Base-by-base conservation (phyloP, 2,888 invertebrate genomes). In the Autographa pulchrina region DNA sequence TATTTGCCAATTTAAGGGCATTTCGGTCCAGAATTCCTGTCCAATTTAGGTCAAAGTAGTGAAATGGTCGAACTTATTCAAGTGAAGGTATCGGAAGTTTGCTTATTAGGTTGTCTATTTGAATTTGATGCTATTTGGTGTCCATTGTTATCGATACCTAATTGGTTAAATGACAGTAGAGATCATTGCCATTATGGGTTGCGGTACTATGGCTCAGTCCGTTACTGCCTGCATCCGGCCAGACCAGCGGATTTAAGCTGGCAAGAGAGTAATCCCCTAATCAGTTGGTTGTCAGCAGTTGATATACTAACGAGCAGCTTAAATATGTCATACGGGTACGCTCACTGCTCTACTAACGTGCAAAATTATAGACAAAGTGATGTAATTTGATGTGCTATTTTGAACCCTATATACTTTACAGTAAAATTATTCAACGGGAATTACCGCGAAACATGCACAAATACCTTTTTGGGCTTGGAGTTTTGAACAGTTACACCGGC, bases 1-100 rank as follows among this genome's bases (percentile, higher is more conserved):
- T 81, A 75, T 85, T 83, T 74, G 73, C 41, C 64, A 77, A 79
- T 77, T 78, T 69, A 61, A 48, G 63, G 65, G 62, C 62, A 48
- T 67, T 72, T 73, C 63, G 7, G n/a, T 70, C 25, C 75, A 69
- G 25, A 60, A 31, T 69, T 77, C 59, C 59, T 70, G 54, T 65
- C 58, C 20, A 18, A 62, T 9, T 62, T 62, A 25, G 68, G 68
- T 72, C 54, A 25, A 56, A 56, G 20, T 54, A 20, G 58, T 68
- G 65, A 31, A 66, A 60, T 67, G 52, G 62, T 7, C 56, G 18
- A 38, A 68, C 41, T 64, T 63, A 48, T 52, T 56, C 54, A 20
- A 56, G 25, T 25, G 25, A 25, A 56, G 13, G 54, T 56, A 56
- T 56, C 54, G 25, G 54, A 56, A 56, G 20, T 56, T 56, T 56